These are phyloP conservation scores for Bubo scandiacus DNA, from an alignment of 2,113 vertebrate species.

Conservation along the genomic window DNA sequence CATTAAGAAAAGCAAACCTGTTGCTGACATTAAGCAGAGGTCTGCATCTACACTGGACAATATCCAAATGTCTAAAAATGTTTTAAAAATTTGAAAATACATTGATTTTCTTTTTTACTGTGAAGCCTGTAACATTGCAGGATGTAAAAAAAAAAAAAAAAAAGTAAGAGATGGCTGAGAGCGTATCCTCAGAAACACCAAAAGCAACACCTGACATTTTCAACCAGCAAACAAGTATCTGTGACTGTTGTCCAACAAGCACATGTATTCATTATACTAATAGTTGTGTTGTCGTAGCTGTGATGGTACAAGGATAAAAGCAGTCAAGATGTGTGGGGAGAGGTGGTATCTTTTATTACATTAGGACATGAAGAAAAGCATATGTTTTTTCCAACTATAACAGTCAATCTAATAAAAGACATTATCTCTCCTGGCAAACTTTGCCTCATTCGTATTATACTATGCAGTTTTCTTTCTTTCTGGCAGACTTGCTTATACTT, in stretches of 20 bases:
- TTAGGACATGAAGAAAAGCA: background rate
- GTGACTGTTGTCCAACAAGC: background rate
- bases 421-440: background rate
- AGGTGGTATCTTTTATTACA: background rate
- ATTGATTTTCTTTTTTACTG: background rate
- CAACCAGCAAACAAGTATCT: background rate
- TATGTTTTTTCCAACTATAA: background rate
- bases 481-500: background rate
- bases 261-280: background rate
- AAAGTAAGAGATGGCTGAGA: background rate
- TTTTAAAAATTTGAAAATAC: background rate
- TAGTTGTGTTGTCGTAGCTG: background rate
- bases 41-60: background rate
- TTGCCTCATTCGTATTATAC: background rate
- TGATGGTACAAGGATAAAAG: background rate
- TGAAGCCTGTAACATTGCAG: background rate
- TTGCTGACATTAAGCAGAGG: background rate
- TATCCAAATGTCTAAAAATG: background rate
- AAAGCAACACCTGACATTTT: background rate
- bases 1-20: background rate
- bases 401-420: background rate
- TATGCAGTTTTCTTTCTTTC: background rate
- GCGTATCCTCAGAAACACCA: background rate
- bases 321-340: background rate
- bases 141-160: background rate